Conservation (phyloP, 2,113 vertebrate species). For the Cynopterus brachyotis region DNA sequence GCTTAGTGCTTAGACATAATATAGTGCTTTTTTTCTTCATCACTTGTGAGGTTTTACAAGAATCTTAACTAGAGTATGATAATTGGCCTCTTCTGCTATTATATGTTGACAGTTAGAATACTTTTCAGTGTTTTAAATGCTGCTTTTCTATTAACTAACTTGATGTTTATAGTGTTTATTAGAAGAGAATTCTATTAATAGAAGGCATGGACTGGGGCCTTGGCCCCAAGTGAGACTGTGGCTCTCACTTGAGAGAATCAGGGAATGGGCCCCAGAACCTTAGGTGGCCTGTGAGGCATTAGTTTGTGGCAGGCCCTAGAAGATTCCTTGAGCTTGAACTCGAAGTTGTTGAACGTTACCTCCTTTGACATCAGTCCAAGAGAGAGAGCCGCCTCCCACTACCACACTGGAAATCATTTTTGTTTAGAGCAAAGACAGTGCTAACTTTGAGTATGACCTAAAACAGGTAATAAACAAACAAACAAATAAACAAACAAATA, state of each 20-base stretch:
- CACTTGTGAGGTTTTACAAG: conserved; percentile 16
- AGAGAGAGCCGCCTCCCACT: not conserved
- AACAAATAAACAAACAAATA: too few species aligned
- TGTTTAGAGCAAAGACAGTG: not conserved
- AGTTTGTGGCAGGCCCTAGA: not conserved
- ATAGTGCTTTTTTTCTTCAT: not conserved
- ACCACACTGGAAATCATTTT: not conserved
- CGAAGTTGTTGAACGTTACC: not conserved
- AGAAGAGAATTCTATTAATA: not conserved
- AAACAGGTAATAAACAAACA: not conserved
- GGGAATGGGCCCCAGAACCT: not conserved
- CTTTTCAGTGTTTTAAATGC: not conserved
- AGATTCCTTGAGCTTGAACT: not conserved
- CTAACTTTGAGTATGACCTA: not conserved
- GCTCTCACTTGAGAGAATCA: not conserved
- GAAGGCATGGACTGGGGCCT: not conserved
- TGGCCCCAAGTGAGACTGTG: not conserved
- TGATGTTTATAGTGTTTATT: not conserved
- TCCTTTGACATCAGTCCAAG: not conserved
- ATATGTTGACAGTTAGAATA: not conserved
- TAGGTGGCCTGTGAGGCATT: not conserved
- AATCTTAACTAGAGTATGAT: not conserved
- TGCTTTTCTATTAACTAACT: not conserved
- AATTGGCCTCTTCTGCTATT: not conserved
- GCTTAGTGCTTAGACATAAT: not conserved